phyloP scores from a whole-genome alignment of 2,113 vertebrate genomes.

The Cyprinodon variegatus region DNA sequence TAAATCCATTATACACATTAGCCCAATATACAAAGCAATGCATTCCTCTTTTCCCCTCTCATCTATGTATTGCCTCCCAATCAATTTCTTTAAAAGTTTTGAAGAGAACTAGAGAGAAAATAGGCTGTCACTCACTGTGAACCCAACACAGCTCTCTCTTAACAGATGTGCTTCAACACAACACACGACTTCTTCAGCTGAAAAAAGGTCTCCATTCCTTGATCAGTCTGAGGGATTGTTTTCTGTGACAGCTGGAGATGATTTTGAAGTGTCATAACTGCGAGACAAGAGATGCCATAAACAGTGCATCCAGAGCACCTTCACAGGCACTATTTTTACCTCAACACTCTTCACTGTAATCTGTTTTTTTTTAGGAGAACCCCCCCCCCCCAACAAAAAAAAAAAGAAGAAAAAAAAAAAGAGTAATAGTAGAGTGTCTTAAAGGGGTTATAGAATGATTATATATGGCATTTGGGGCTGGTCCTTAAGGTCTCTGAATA shows the following conservation, averaged over 20 bases:
- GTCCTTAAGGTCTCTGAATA: no score
- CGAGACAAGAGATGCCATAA: conserved; percentile 28
- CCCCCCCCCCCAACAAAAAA: no score
- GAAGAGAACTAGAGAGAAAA: conserved; percentile 11
- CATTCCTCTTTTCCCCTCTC: conserved; percentile 13
- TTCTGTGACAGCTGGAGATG: conserved; percentile 25
- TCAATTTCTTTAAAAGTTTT: conserved; percentile 31
- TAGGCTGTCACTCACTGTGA: conserved; percentile 30
- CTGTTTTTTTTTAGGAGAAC: not conserved
- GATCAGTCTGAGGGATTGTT: conserved; percentile 38
- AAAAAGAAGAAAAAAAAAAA: no score
- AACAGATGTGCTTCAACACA: conserved; percentile 49
- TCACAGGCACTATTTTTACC: not conserved
- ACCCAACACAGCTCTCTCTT: conserved; percentile 16
- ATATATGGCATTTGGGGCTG: no score
- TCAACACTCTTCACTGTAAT: not conserved
- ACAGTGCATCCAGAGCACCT: not conserved
- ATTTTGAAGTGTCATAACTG: conserved; percentile 20
- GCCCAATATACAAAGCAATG: not conserved
- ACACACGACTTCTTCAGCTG: conserved; percentile 15
- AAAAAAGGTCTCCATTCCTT: conserved; percentile 34
- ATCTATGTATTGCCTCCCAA: conserved; percentile 21
- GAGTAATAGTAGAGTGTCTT: no score
- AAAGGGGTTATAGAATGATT: no score
- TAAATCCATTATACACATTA: not conserved